Evolutionary conservation across 2,888 invertebrate genomes (phyloP), one percentile per base, ranked within the genome.

Genomic region (Amiota minor): DNA sequence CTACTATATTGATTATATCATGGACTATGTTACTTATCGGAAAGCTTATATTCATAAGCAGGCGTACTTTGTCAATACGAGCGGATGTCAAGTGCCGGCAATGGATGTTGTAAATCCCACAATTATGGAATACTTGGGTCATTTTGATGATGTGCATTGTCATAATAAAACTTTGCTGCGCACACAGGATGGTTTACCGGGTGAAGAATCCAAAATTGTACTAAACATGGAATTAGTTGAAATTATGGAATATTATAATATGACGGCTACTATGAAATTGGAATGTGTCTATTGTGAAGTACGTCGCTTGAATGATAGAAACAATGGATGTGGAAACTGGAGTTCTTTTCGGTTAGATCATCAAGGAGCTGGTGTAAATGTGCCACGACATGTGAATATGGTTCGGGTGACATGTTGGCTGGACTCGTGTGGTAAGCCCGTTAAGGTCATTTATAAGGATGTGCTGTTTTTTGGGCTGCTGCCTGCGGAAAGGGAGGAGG

Each of bases 391-490:
- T 35, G 35, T 35, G 35, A 35, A 35, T 35, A 35, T 35, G 35
- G 35, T 35, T 35, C 35, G 35, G 6, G 35, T 35, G 35, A 4
- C 35, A 35, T 35, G 35, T 35, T 35, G 35, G 35, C 35, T 35
- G 35, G 35, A 35, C 35, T 6, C 6, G 35, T 0, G 2, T 35
- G 35, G 35, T 35, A 35, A 35, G 6, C 35, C 35, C 6, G 6
- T 35, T 35, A 62, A 10, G 11, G 49, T 10, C 2, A 20, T 64
- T 10, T 77, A 77, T n/a, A 70, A 73, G 14, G 76, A 77, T 56
- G 77, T 77, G 1, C 70, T 62, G n/a, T 71, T 72, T 2, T 73
- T 77, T 9, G 67, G 70, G 14, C 59, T 68, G 2, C 75, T 75
- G 2, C 2, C 9, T 14, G 50, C 56, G 18, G 16, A 14, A 45